Conservation (phyloP, 2,113 vertebrate genomes). For the Daboia siamensis region DNA sequence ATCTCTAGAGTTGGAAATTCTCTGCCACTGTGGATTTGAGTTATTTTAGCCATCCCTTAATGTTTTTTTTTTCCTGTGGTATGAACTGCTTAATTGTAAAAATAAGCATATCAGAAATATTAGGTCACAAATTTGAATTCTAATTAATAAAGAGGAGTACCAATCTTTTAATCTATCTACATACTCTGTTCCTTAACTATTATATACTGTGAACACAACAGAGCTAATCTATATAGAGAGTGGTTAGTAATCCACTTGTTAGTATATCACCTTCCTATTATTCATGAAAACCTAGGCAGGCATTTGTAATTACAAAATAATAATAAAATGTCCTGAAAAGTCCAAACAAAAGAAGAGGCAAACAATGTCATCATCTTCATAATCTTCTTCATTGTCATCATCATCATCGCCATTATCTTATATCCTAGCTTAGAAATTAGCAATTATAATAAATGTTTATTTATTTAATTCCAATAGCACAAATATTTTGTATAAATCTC, state of each 20-base stretch:
- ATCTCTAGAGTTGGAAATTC: neutral
- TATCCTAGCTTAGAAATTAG: neutral
- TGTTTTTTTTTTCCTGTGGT: neutral
- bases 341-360: neutral
- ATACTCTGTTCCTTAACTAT: neutral
- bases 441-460: neutral
- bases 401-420: neutral
- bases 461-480: neutral
- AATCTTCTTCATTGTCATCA: neutral
- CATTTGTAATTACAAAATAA: constrained; percentile 1
- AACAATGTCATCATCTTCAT: neutral
- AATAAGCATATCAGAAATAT: neutral
- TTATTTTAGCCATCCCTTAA: neutral
- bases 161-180: neutral
- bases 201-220: neutral
- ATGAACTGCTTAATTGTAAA: neutral
- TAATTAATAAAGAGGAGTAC: neutral
- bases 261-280: constrained; percentile 1
- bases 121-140: neutral
- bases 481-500: neutral
- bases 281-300: constrained; percentile 22
- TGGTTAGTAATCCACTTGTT: neutral
- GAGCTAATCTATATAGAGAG: neutral
- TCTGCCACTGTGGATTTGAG: neutral
- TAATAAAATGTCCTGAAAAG: neutral